phyloP scores from a whole-genome alignment of 2,888 invertebrate genomes.

The Meganola albula region DNA sequence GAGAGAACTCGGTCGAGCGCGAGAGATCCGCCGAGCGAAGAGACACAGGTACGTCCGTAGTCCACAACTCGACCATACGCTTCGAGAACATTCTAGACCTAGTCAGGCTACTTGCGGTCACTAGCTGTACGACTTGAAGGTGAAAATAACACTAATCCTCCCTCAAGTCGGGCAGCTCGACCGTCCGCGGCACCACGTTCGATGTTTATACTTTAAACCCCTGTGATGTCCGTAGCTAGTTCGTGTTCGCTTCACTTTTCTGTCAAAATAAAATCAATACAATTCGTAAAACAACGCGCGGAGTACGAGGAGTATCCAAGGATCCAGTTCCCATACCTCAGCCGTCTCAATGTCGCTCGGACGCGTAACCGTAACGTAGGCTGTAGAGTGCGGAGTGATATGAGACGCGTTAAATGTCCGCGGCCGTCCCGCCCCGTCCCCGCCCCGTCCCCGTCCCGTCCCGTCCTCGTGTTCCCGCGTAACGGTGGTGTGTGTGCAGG shows the following conservation, averaged over 20 bases:
- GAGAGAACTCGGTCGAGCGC: conserved; percentile 54
- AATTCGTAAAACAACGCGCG: conserved; percentile 40
- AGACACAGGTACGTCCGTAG: conserved; percentile 58
- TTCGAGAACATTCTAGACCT: no score
- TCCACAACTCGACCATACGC: conserved; percentile 8
- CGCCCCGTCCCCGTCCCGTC: conserved; percentile 47
- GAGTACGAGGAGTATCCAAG: conserved; percentile 57
- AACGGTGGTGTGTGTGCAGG: conserved; percentile 72
- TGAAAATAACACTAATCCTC: no score
- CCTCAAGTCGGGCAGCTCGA: conserved; percentile 38
- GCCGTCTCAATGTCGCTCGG: conserved; percentile 58
- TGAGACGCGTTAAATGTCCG: conserved; percentile 56
- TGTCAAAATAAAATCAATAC: conserved; percentile 27
- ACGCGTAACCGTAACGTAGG: conserved; percentile 57
- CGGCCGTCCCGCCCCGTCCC: conserved; percentile 33
- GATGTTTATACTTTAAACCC: conserved; percentile 28
- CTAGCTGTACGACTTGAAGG: no score
- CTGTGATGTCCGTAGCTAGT: conserved; percentile 59
- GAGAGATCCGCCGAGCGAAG: conserved; percentile 60
- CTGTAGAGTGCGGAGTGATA: conserved; percentile 45
- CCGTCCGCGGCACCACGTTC: conserved; percentile 45
- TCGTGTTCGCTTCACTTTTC: conserved; percentile 64
- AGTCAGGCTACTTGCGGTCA: no score
- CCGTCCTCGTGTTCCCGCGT: conserved; percentile 87
- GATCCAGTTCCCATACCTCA: conserved; percentile 55